Base-by-base conservation (phyloP, 1,140 invertebrate genomes). In the Aphaenogaster floridana region DNA sequence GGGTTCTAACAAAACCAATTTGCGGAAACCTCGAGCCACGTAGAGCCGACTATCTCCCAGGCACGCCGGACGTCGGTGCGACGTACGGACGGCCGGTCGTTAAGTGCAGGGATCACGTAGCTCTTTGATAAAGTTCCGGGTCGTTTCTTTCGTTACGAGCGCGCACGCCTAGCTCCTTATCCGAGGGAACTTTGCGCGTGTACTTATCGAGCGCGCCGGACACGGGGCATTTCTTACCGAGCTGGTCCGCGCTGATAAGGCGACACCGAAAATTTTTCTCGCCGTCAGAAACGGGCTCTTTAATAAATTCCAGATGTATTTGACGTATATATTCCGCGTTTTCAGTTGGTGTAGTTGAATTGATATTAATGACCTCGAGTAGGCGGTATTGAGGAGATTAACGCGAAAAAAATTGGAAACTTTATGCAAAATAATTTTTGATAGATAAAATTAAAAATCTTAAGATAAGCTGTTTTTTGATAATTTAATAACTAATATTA, bases 51-150 rank as follows among this genome's bases (percentile, higher is more conserved):
- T 90, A 90, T 90, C 89, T 83, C 59, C 48, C 39, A 54, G 64
- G 28, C 72, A 77, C 88, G 80, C 69, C 50, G 79, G 21, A 71
- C 79, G 63, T 81, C 57, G 71, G 86, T 61, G 80, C 64, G 81
- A 63, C 80, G 86, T 85, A 84, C 80, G 36, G 59, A 86, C 50
- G 83, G 61, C 48, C 74, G 90, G 83, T 91, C 87, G 90, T 91
- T 91, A 91, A 91, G 90, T 89, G 90, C 90, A 91, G 86, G 89
- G 89, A 90, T 91, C 90, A 91, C 90, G 90, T 91, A 91, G 72
- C 80, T 84, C 90, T 91, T 91, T 91, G 90, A 91, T 91, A 91
- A 91, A 91, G 89, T 91, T 91, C 87, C 84, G 69, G 72, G 85
- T 89, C 90, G 90, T 91, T 91, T 91, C 90, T 91, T 87, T 91